These are phyloP conservation scores for Dicaeum eximium DNA, from an alignment of 2,113 vertebrate species.

Conservation along the genomic window DNA sequence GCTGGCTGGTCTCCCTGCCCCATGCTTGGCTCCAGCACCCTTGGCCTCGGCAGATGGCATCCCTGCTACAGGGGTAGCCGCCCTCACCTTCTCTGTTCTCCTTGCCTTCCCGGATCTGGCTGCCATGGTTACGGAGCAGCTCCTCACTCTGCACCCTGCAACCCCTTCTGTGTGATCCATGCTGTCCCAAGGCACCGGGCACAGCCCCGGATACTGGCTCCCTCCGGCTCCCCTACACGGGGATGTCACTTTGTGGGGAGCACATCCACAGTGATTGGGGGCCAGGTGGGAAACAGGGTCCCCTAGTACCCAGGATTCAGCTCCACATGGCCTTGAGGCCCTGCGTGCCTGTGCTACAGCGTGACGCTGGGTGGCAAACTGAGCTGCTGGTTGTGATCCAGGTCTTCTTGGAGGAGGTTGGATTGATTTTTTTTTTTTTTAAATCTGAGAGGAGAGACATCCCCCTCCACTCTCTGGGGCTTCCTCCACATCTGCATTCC, in stretches of 20 bases:
- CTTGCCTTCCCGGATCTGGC: background rate
- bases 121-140: background rate
- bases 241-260: background rate
- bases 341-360: rapidly evolving
- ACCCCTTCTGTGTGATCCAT: background rate
- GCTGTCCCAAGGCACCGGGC: background rate
- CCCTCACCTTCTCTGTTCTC: background rate
- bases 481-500: background rate
- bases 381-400: background rate
- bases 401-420: background rate
- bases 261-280: background rate
- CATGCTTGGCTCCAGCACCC: rapidly evolving
- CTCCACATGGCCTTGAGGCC: background rate
- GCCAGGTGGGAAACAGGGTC: background rate
- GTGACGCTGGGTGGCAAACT: background rate
- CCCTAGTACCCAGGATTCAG: background rate
- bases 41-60: background rate
- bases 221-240: background rate
- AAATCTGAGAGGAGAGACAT: background rate
- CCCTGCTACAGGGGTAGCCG: background rate
- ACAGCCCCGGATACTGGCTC: background rate
- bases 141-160: background rate
- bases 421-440: background rate
- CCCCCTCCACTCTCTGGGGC: rapidly evolving
- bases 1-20: background rate